These are phyloP conservation scores for Drosophila fulvimacula DNA, from an alignment of 2,888 invertebrate genomes.

Conservation along the genomic window DNA sequence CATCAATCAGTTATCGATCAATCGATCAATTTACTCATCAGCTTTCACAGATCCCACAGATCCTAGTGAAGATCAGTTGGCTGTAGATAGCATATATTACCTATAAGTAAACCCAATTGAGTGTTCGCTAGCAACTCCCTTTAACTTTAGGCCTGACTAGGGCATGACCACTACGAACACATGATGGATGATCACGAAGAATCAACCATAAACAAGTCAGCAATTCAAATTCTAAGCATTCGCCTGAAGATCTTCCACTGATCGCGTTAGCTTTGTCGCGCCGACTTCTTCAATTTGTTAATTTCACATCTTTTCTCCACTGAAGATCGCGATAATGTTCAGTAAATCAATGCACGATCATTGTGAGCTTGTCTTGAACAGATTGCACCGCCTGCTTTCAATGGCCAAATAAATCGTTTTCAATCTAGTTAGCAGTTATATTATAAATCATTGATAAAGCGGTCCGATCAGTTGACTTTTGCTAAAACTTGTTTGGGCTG, in stretches of 20 bases:
- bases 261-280: background rate
- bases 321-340: background rate
- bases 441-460: constrained; percentile 18
- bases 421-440: background rate
- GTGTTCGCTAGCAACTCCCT: no score
- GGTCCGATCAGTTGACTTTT: background rate
- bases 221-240: background rate
- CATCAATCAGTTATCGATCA: background rate
- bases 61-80: background rate
- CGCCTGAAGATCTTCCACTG: background rate
- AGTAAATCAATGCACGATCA: constrained; percentile 5
- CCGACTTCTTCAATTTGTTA: constrained; percentile 3
- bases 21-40: background rate
- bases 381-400: constrained; percentile 14
- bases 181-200: background rate
- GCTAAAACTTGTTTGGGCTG: constrained; percentile 1
- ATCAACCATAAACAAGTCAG: background rate
- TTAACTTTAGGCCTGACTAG: background rate
- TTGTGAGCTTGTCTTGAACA: constrained; percentile 11
- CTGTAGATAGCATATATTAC: background rate
- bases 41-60: no score
- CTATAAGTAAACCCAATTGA: background rate
- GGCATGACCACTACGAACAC: background rate
- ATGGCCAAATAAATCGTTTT: constrained; percentile 14
- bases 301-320: background rate